phyloP scores from a whole-genome alignment of 2,888 invertebrate genomes.

The Ethmia dodecea region DNA sequence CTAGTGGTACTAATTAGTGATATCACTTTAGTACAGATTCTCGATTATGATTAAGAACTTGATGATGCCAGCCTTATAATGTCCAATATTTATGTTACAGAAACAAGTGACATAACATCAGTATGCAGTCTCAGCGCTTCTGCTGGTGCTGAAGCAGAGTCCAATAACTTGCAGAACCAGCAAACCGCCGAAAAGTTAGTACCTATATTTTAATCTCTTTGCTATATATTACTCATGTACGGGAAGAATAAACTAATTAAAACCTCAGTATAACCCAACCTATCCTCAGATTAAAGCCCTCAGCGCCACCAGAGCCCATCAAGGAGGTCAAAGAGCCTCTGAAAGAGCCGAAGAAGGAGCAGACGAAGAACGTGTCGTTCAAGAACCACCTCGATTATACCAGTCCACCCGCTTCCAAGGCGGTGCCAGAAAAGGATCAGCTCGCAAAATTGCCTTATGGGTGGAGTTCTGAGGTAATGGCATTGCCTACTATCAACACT shows the following conservation, averaged over 20 bases:
- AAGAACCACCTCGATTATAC: conserved; percentile 72
- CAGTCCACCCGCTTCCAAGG: conserved; percentile 58
- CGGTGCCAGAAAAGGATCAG: conserved; percentile 70
- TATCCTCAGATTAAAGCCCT: conserved; percentile 46
- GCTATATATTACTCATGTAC: no score
- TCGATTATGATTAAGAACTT: not conserved
- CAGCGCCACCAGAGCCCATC: conserved; percentile 55
- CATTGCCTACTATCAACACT: no score
- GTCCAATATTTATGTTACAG: conserved; percentile 37
- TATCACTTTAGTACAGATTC: not conserved
- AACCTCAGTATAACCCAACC: no score
- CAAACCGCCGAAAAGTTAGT: conserved; percentile 42
- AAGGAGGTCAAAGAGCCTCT: conserved; percentile 40
- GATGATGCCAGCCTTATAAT: not conserved
- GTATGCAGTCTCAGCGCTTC: conserved; percentile 84
- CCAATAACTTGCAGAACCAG: conserved; percentile 51
- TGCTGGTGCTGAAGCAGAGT: conserved; percentile 72
- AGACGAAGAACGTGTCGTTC: conserved; percentile 71
- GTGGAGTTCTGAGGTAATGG: conserved; percentile 59
- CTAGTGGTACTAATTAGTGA: not conserved
- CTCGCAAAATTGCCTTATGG: conserved; percentile 70
- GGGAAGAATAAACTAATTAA: no score
- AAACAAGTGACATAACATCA: conserved; percentile 85
- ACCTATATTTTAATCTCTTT: not conserved
- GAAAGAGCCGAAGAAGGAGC: conserved; percentile 63